Evolutionary conservation across 2,888 invertebrate species (phyloP).

Genomic region (Tetramorium bicarinatum): DNA sequence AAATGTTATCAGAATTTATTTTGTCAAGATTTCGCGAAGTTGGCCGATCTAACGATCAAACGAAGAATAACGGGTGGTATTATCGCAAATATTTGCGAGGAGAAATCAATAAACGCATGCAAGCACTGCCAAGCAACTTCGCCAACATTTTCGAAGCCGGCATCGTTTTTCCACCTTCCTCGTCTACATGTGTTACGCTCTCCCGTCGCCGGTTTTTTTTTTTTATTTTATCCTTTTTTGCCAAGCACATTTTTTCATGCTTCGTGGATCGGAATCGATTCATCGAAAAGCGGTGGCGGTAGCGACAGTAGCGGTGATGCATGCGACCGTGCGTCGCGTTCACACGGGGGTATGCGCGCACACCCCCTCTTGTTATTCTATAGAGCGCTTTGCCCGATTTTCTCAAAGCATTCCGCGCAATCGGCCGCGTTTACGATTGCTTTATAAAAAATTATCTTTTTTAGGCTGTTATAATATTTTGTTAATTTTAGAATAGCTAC

Average conservation of each 20-base stretch:
- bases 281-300: conserved; percentile 45
- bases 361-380: conserved; percentile 27
- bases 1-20: conserved; percentile 6
- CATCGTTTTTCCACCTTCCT: conserved; percentile 33
- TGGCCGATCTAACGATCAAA: not conserved
- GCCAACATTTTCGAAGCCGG: conserved; percentile 54
- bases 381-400: conserved; percentile 58
- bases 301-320: conserved; percentile 38
- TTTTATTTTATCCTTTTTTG: conserved; percentile 49
- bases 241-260: conserved; percentile 59
- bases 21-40: conserved; percentile 20
- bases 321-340: conserved; percentile 53
- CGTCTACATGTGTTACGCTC: conserved; percentile 12
- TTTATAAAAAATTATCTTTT: conserved; percentile 34
- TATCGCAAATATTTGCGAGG: conserved; percentile 46
- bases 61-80: conserved; percentile 21
- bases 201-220: conserved; percentile 23
- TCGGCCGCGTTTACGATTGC: conserved; percentile 1
- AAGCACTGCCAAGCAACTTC: conserved; percentile 27
- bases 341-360: conserved; percentile 36
- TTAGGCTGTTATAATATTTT: conserved; percentile 1
- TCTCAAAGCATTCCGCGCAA: conserved; percentile 50
- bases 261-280: conserved; percentile 62
- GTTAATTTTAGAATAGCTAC: not conserved
- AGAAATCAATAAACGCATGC: conserved; percentile 33